Percentiles rank a stretch among this genome's conserved stretches.
phyloP scores from a whole-genome alignment of 1,140 invertebrate species.

The Proales similis region DNA sequence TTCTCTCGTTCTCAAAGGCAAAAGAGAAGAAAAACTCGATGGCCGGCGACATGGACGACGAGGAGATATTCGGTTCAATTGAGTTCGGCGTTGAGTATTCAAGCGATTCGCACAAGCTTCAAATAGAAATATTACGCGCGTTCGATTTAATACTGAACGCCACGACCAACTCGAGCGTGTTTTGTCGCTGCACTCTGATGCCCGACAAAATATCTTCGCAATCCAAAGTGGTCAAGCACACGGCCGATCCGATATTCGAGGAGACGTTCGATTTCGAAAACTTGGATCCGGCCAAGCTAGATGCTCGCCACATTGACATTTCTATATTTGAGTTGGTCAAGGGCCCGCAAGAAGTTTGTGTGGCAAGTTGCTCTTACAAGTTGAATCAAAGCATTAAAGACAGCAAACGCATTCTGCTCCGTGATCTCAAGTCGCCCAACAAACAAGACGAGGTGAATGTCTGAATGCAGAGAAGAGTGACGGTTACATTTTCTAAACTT shows the following conservation, averaged over 20 bases:
- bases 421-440: conserved; percentile 44
- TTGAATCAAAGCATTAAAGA: conserved; percentile 44
- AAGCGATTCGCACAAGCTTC: conserved; percentile 29
- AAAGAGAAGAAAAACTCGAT: conserved; percentile 24
- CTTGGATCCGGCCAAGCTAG: conserved; percentile 40
- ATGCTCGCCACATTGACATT: conserved; percentile 45
- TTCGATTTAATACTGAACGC: conserved; percentile 34
- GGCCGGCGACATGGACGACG: conserved; percentile 1
- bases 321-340: conserved; percentile 48
- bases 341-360: conserved; percentile 47
- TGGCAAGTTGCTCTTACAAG: conserved; percentile 46
- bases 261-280: conserved; percentile 52
- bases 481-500: not conserved
- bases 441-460: conserved; percentile 44
- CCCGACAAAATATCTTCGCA: conserved; percentile 39
- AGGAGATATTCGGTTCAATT: conserved; percentile 3
- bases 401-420: conserved; percentile 46
- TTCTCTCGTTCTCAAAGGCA: not conserved
- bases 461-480: not conserved
- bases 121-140: conserved; percentile 11
- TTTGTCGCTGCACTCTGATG: conserved; percentile 24
- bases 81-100: conserved; percentile 28
- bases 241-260: conserved; percentile 58
- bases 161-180: conserved; percentile 13
- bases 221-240: conserved; percentile 58